These are phyloP conservation scores for Pseudomugil gertrudae DNA, from an alignment of 2,797 vertebrate species.

Conservation along the genomic window DNA sequence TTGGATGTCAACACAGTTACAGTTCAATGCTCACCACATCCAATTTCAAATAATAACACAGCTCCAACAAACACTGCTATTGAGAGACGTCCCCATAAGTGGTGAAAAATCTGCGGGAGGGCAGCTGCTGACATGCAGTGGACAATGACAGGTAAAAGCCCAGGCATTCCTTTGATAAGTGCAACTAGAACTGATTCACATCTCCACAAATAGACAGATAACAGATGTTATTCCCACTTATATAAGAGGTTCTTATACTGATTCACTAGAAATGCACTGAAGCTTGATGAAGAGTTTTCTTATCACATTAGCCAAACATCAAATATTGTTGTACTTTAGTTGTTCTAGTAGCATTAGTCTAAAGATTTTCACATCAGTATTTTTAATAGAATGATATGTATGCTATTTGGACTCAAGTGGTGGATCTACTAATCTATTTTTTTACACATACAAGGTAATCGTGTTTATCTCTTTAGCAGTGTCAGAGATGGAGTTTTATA, in stretches of 20 bases:
- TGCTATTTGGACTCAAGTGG: background rate
- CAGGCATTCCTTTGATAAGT: background rate
- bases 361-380: background rate
- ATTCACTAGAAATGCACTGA: background rate
- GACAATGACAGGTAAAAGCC: background rate
- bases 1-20: conserved; percentile 11
- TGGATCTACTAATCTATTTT: background rate
- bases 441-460: no score
- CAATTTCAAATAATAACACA: conserved; percentile 19
- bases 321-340: background rate
- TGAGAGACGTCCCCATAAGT: background rate
- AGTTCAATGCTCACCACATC: conserved; percentile 21
- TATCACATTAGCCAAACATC: background rate
- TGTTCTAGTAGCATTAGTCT: background rate
- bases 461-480: background rate
- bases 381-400: no score
- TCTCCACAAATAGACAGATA: background rate
- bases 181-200: background rate
- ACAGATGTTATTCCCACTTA: background rate
- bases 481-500: no score
- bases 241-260: background rate
- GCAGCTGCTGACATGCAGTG: background rate
- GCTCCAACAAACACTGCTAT: conserved; percentile 1
- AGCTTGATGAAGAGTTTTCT: background rate
- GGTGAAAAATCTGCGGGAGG: conserved; percentile 7